phyloP scores from a whole-genome alignment of 1,140 invertebrate species.

The Zaprionus africanus region DNA sequence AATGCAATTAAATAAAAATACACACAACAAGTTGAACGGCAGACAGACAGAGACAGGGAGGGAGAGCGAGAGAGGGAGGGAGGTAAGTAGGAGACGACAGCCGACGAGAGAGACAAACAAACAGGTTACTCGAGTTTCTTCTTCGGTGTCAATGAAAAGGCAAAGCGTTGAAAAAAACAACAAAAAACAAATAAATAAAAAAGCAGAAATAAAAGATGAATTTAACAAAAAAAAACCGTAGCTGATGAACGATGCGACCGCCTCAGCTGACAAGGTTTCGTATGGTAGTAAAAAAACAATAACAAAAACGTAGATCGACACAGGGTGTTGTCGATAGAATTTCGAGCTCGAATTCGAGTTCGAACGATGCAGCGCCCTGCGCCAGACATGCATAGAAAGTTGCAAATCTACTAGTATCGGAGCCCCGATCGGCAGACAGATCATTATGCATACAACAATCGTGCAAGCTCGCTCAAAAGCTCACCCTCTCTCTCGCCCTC shows the following conservation, averaged over 20 bases:
- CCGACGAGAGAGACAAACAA: slow-evolving; percentile 59
- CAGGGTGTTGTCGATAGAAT: slow-evolving; percentile 7
- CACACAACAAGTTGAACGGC: slow-evolving; percentile 32
- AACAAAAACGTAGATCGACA: background rate
- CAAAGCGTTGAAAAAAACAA: background rate
- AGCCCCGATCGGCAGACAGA: slow-evolving; percentile 29
- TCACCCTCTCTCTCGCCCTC: slow-evolving; percentile 18
- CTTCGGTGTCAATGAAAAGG: slow-evolving; percentile 75
- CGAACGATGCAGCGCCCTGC: slow-evolving; percentile 33
- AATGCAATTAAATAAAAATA: slow-evolving; percentile 47
- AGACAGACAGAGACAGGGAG: background rate
- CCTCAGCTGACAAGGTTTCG: slow-evolving; percentile 42
- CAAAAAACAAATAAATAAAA: slow-evolving; percentile 35
- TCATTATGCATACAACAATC: slow-evolving; percentile 48
- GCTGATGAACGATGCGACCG: slow-evolving; percentile 56
- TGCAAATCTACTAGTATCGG: slow-evolving; percentile 41
- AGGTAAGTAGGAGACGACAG: slow-evolving; percentile 28
- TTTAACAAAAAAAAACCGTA: slow-evolving; percentile 47
- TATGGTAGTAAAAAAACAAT: background rate
- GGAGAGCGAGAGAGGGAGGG: slow-evolving; percentile 37
- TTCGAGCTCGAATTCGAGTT: background rate
- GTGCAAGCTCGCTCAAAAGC: slow-evolving; percentile 44
- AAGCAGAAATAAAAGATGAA: slow-evolving; percentile 58
- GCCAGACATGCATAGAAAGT: slow-evolving; percentile 61
- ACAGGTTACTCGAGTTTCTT: slow-evolving; percentile 79